Conservation (phyloP, 2,113 vertebrate species). For the Syngnathus floridae region DNA sequence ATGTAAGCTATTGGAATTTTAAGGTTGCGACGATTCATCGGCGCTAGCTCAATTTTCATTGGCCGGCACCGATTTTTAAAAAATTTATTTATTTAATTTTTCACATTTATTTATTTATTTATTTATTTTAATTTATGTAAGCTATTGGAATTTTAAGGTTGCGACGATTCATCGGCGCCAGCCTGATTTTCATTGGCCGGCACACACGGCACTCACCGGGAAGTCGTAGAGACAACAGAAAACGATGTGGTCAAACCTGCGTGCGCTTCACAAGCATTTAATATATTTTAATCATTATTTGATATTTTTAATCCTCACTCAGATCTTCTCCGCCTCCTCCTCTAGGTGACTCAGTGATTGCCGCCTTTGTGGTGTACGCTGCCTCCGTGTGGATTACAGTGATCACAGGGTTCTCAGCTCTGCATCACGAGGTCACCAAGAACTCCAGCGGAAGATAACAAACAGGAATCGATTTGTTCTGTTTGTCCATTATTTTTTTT, state of each 20-base stretch:
- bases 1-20: no score
- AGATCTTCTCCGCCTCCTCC: constrained; percentile 27
- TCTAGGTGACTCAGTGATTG: constrained; percentile 43
- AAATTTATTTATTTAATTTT: no score
- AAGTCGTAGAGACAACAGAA: neutral
- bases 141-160: no score
- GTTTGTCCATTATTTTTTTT: neutral
- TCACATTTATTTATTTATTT: no score
- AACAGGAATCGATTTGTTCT: neutral
- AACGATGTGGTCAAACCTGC: no score
- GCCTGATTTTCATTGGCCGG: no score
- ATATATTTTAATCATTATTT: neutral
- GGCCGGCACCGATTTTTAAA: no score
- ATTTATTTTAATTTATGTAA: no score
- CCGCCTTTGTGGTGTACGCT: constrained; percentile 15
- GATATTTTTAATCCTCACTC: neutral
- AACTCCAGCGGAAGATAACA: constrained; percentile 15
- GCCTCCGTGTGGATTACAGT: constrained; percentile 35
- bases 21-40: no score
- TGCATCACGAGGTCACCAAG: constrained; percentile 20
- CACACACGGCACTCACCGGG: no score
- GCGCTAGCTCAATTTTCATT: no score
- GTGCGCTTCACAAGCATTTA: neutral
- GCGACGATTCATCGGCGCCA: no score
- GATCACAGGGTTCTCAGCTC: constrained; percentile 31